A percentile compares a stretch with the other conserved stretches of the same genome.
Evolutionary conservation across 2,888 invertebrate species (phyloP).

Genomic region (Sialis fuliginosa): DNA sequence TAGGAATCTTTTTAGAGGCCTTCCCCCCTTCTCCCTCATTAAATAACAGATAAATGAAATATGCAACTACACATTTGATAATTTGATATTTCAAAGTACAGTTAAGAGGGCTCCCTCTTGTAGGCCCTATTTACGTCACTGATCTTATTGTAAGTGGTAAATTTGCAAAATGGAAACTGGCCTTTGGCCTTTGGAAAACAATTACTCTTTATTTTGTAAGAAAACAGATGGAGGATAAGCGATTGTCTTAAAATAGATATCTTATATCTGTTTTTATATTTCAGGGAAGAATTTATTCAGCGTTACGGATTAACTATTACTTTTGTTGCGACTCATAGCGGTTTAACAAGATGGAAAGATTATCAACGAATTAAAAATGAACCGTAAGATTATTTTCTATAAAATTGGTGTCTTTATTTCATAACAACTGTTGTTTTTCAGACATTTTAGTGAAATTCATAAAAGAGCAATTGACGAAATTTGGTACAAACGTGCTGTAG

Average conservation of each 20-base stretch:
- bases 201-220: too few relatives aligned
- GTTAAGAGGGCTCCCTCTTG: too few relatives aligned
- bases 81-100: too few relatives aligned
- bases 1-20: too few relatives aligned
- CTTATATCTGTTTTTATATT: background rate
- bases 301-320: conserved; percentile 70
- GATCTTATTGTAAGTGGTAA: too few relatives aligned
- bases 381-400: conserved; percentile 12
- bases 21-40: too few relatives aligned
- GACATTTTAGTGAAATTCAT: conserved; percentile 57
- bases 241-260: background rate
- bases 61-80: too few relatives aligned
- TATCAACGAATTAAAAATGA: conserved; percentile 21
- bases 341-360: conserved; percentile 78
- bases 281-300: conserved; percentile 66
- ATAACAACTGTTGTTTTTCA: conserved; percentile 17
- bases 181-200: too few relatives aligned
- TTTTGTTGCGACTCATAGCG: conserved; percentile 81
- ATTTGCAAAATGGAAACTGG: too few relatives aligned
- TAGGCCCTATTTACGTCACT: too few relatives aligned
- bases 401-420: background rate
- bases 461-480: conserved; percentile 70
- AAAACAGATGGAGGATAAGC: too few relatives aligned
- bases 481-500: conserved; percentile 79
- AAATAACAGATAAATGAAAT: too few relatives aligned